phyloP scores from a whole-genome alignment of 2,888 invertebrate genomes.

The Meteorus cinctellus region DNA sequence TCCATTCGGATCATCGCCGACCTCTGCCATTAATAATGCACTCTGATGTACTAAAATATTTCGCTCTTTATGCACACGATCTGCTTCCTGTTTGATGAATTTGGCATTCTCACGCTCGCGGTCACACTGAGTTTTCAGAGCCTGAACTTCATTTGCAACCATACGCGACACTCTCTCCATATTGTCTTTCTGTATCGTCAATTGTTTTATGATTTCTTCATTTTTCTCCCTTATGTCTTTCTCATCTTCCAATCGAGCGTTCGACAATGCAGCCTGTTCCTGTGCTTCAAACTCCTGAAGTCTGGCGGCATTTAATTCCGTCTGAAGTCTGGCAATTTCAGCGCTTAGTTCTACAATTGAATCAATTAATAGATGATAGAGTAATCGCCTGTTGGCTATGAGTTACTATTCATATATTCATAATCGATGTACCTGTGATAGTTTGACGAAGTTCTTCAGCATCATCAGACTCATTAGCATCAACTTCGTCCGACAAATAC shows the following conservation, averaged over 20 bases:
- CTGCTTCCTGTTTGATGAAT: conserved; percentile 71
- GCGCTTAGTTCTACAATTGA: conserved; percentile 76
- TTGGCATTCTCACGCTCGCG: conserved; percentile 78
- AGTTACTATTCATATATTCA: neutral
- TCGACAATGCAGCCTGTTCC: conserved; percentile 74
- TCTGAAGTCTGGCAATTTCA: conserved; percentile 80
- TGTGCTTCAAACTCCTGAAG: conserved; percentile 83
- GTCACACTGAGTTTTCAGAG: conserved; percentile 78
- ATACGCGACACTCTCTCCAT: conserved; percentile 80
- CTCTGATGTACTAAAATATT: conserved; percentile 82
- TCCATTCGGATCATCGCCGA: conserved; percentile 76
- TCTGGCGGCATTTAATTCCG: conserved; percentile 79
- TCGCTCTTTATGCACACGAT: conserved; percentile 77
- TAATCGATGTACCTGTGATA: conserved; percentile 72
- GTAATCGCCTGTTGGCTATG: neutral
- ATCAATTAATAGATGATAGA: conserved; percentile 24
- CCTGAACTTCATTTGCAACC: conserved; percentile 79
- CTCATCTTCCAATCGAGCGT: conserved; percentile 76
- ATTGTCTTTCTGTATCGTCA: conserved; percentile 75
- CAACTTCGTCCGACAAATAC: conserved; percentile 66
- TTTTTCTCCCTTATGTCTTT: conserved; percentile 67
- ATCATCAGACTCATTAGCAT: conserved; percentile 74
- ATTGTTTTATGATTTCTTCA: conserved; percentile 60
- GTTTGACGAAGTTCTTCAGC: conserved; percentile 82
- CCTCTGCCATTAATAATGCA: conserved; percentile 78